Percentiles rank a stretch among this genome's conserved stretches.
Conservation (phyloP, 2,888 invertebrate genomes). For the Calameuta pallipes region DNA sequence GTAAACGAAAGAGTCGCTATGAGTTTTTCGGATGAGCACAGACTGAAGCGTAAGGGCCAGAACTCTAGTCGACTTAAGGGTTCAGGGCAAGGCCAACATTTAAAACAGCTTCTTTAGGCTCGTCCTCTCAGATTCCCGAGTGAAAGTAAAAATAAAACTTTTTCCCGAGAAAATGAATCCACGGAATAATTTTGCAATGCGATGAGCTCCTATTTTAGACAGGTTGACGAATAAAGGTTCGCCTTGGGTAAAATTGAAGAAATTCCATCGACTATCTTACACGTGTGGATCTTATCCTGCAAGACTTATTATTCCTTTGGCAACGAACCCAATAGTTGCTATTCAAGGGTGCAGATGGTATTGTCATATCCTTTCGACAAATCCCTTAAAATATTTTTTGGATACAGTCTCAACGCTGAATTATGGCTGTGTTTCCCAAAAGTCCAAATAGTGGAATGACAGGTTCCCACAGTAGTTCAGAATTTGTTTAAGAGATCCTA, state of each 20-base stretch:
- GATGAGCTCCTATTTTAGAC: neutral
- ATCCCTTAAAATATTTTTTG: too few species aligned
- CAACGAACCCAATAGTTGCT: neutral
- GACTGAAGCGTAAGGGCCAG: neutral
- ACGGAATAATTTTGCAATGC: neutral
- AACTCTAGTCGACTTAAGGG: neutral
- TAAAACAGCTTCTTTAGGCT: too few species aligned
- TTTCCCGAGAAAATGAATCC: neutral
- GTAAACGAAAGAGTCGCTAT: neutral
- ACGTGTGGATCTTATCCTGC: neutral
- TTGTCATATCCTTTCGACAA: too few species aligned
- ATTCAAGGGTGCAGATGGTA: neutral
- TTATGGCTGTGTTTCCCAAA: too few species aligned
- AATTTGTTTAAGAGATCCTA: too few species aligned
- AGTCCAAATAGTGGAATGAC: too few species aligned
- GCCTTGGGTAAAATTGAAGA: neutral
- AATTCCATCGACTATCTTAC: neutral
- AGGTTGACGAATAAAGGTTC: neutral
- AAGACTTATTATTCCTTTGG: neutral
- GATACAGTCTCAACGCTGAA: too few species aligned
- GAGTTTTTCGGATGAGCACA: neutral
- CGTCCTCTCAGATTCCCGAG: too few species aligned
- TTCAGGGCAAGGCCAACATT: neutral
- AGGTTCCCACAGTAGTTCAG: too few species aligned
- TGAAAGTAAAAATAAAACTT: neutral